A percentile compares a stretch with the other conserved stretches of the same genome.
Conservation (phyloP, 1,140 invertebrate genomes). For the Papilio dardanus region DNA sequence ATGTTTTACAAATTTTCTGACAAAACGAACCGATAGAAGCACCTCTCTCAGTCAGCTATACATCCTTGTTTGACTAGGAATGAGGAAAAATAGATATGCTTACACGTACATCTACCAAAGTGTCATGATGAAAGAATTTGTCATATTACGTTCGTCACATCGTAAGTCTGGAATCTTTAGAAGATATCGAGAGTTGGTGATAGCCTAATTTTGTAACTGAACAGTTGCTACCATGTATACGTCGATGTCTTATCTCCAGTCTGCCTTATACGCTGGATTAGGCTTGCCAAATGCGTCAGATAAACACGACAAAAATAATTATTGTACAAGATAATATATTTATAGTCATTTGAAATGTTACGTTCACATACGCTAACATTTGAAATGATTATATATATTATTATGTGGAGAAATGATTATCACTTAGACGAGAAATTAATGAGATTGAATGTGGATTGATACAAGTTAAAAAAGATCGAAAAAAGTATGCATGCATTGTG, state of each 20-base stretch:
- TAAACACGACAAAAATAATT: slow-evolving; percentile 49
- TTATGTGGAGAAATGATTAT: no score
- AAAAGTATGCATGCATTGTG: no score
- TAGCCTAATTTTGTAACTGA: slow-evolving; percentile 33
- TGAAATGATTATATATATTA: no score
- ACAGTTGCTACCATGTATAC: slow-evolving; percentile 39
- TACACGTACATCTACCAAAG: not conserved
- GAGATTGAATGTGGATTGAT: no score
- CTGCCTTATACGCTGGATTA: slow-evolving; percentile 52
- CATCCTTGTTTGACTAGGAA: not conserved
- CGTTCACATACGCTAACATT: no score
- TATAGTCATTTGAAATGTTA: no score
- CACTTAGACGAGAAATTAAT: no score
- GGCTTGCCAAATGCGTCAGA: slow-evolving; percentile 57
- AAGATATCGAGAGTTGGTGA: slow-evolving; percentile 5
- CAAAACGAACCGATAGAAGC: no score
- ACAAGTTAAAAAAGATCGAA: no score
- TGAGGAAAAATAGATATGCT: not conserved
- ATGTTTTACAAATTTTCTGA: no score
- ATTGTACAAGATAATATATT: slow-evolving; percentile 41
- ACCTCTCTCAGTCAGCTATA: no score
- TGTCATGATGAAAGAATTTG: not conserved
- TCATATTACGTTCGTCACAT: not conserved
- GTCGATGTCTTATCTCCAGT: slow-evolving; percentile 51
- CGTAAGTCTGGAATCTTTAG: slow-evolving; percentile 1